Base-by-base conservation (phyloP, 1,140 invertebrate species). In the Drosophila bipectinata region DNA sequence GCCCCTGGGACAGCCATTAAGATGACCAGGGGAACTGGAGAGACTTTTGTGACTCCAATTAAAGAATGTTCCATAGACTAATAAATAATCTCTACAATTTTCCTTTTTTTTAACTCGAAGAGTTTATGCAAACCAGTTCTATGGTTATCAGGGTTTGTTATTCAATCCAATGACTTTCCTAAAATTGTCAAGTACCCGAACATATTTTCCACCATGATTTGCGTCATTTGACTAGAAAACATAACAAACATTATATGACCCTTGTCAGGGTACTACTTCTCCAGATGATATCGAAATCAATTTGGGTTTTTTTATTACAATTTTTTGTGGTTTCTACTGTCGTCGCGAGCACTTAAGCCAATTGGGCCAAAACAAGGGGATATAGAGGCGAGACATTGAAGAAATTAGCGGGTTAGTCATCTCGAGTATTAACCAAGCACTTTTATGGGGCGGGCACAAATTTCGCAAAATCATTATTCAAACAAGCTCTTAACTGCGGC, bases 261-360 rank as follows among this genome's bases (percentile, higher is more conserved):
- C 32, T 32, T 39, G 37, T 1, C 49, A 61, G 18, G 48, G 52
- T 53, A 61, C 28, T 53, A 47, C 24, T 37, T 10, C 45, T 15
- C 32, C 44, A 56, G 53, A 74, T 74, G 71, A 74, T 75, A 74
- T 57, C 71, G 60, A 74, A 74, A 74, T 74, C 53, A 74, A 74
- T 74, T 74, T 74, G 72, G 59, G 52, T 47, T 57, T 74, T 74
- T 72, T 73, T 28, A 28, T 28, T 28, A 28, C 6, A 28, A 51
- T 69, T 12, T 12, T 9, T 60, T 45, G 10, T 4, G 34, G 26
- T 45, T 73, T 74, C 51, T 56, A 56, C 39, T 62, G 47, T 49
- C 67, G 67, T 44, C 57, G 45, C 56, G 28, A 15, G 32, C 67
- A 72, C 67, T 62, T 41, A 41, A 61, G 57, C 24, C 71, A 54